These are phyloP conservation scores for Mellilla xanthometata DNA, from an alignment of 2,888 invertebrate species.

Conservation along the genomic window DNA sequence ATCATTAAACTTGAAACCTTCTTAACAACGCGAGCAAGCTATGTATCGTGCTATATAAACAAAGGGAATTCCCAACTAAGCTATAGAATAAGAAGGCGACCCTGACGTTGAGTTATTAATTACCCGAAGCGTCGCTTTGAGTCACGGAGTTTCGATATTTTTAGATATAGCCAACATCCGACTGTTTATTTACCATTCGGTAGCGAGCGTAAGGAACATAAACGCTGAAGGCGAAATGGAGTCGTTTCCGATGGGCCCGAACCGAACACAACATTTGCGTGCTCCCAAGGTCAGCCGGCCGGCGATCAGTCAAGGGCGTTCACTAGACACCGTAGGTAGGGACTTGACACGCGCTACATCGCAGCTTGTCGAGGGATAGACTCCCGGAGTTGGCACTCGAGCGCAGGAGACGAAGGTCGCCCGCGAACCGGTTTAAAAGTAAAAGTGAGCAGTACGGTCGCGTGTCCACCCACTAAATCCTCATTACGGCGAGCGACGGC, in stretches of 20 bases:
- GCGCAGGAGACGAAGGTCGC: conserved; percentile 59
- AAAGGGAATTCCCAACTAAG: conserved; percentile 14
- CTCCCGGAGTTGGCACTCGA: conserved; percentile 27
- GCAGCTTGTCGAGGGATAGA: conserved; percentile 12
- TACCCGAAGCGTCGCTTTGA: conserved; percentile 10
- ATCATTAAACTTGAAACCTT: neutral
- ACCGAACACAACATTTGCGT: conserved; percentile 60
- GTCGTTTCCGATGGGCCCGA: conserved; percentile 65
- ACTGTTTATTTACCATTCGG: conserved; percentile 15
- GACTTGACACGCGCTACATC: conserved; percentile 19
- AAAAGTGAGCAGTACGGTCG: conserved; percentile 69
- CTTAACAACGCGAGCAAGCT: conserved; percentile 1
- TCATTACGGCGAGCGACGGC: conserved; percentile 66
- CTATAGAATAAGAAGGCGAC: conserved; percentile 14
- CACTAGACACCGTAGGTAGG: conserved; percentile 62
- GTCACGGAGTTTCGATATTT: conserved; percentile 8
- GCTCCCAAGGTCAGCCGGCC: conserved; percentile 76
- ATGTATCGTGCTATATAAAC: conserved; percentile 1
- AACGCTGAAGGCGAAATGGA: conserved; percentile 20
- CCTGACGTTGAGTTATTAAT: conserved; percentile 20
- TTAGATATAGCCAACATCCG: conserved; percentile 7
- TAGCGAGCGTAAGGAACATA: conserved; percentile 2
- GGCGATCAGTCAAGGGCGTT: conserved; percentile 77
- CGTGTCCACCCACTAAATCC: conserved; percentile 79
- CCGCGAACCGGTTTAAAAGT: conserved; percentile 73